Evolutionary conservation across 2,888 invertebrate species (phyloP), one percentile per base, ranked within the genome.

Genomic region (Lordiphosa fenestrarum): DNA sequence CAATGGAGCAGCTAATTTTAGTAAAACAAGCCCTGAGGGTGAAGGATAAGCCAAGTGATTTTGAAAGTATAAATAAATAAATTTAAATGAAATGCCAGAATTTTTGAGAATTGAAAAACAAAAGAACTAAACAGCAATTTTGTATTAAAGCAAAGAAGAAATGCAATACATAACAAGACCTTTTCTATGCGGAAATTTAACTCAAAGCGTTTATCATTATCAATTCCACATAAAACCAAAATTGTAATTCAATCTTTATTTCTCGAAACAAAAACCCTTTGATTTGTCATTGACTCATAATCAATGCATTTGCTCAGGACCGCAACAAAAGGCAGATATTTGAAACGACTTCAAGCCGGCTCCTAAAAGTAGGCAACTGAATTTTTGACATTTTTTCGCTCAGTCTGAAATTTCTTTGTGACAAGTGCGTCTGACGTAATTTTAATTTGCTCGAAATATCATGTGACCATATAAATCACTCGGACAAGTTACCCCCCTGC

Each of bases 391-490:
- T 70, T 72, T 49, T 64, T 19, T 12, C 33, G 6, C 19, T 15
- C 12, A 56, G 54, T 57, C 47, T 62, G 58, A 58, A 61, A 58
- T 73, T 75, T 62, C 67, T 33, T 19, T 23, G 52, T 49, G 60
- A 70, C 53, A 54, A 72, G 57, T 49, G 57, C 54, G 53, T 39
- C 55, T 71, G 74, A 74, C 62, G 44, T 62, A 61, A 63, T 73
- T 66, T 66, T 65, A 39, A 67, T 68, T 59, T 56, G 30, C 51
- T 55, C 13, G 55, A 65, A 66, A 66, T 82, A 66, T 77, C 75
- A 66, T 52, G 58, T 77, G 64, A 65, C 82, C 59, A 62, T 67
- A 80, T 35, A 49, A 65, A 66, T 66, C 66, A 54, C 46, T 38
- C 7, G 64, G 47, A 56, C 63, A 63, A 63, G 62, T 49, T 40